These are phyloP conservation scores for Rhodophaea formosa DNA, from an alignment of 2,888 invertebrate species.

Conservation along the genomic window DNA sequence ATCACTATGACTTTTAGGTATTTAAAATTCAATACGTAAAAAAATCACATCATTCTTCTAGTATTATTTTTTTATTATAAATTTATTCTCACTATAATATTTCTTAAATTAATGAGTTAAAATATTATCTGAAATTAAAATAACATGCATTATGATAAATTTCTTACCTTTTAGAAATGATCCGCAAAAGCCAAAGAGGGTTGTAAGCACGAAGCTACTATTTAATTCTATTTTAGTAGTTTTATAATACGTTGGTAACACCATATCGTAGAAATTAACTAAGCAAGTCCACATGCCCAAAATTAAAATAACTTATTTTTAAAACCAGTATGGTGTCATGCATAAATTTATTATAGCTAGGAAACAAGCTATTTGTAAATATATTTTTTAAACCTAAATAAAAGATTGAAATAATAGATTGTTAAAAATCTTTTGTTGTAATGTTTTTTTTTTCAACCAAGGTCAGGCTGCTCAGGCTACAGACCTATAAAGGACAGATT, in stretches of 20 bases:
- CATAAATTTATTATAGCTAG: neutral
- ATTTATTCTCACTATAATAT: neutral
- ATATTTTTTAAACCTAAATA: too few relatives aligned
- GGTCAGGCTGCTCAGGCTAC: too few relatives aligned
- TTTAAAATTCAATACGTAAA: too few relatives aligned
- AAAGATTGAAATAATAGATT: too few relatives aligned
- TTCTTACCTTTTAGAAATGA: conserved; percentile 43
- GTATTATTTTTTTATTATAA: too few relatives aligned
- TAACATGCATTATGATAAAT: conserved; percentile 27
- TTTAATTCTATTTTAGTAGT: conserved; percentile 38
- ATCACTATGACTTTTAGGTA: too few relatives aligned
- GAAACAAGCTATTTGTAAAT: neutral
- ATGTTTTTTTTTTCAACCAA: too few relatives aligned
- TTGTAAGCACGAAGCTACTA: conserved; percentile 55
- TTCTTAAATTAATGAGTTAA: neutral
- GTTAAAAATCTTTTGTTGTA: too few relatives aligned
- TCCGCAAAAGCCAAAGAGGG: conserved; percentile 40
- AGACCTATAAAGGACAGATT: too few relatives aligned
- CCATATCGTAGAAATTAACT: conserved; percentile 24
- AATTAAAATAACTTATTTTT: neutral
- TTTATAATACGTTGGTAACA: conserved; percentile 20
- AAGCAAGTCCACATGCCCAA: conserved; percentile 10
- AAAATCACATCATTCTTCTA: too few relatives aligned
- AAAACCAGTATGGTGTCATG: neutral
- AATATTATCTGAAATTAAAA: neutral